Conservation (phyloP, 2,888 invertebrate species). For the Adela reaumurella region DNA sequence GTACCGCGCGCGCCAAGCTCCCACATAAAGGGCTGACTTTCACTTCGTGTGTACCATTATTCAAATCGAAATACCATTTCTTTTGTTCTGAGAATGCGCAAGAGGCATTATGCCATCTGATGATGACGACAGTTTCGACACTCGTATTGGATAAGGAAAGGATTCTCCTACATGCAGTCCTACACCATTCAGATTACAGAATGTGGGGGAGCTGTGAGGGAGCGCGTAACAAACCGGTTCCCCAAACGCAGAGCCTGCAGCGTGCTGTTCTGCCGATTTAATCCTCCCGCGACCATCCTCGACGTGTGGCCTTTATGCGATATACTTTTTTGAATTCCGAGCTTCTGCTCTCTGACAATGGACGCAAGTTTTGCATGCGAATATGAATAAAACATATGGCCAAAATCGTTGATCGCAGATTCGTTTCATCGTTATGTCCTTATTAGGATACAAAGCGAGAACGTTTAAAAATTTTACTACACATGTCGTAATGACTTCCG, state of each 20-base stretch:
- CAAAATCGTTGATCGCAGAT: conserved; percentile 22
- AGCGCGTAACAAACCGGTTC: not conserved
- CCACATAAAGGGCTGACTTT: conserved; percentile 14
- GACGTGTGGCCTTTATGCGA: not conserved
- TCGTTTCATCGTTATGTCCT: conserved; percentile 17
- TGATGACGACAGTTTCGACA: not conserved
- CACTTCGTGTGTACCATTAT: conserved; percentile 14
- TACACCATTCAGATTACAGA: too few relatives aligned
- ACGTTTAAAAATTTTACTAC: conserved; percentile 21
- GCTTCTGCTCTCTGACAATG: conserved; percentile 1
- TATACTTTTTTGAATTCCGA: not conserved
- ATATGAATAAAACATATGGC: conserved; percentile 44
- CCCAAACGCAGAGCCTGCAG: not conserved
- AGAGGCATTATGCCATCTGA: too few relatives aligned
- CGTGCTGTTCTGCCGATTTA: not conserved
- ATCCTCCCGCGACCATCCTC: too few relatives aligned
- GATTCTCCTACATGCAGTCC: too few relatives aligned
- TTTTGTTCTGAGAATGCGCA: conserved; percentile 15
- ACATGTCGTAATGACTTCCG: conserved; percentile 5
- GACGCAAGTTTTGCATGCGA: conserved; percentile 17
- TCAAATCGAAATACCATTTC: conserved; percentile 14
- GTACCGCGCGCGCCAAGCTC: not conserved
- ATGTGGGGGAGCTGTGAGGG: too few relatives aligned
- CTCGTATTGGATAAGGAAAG: not conserved
- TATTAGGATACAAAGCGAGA: conserved; percentile 23